phyloP scores from a whole-genome alignment of 2,113 vertebrate genomes.

The Machaerirhynchus nigripectus region DNA sequence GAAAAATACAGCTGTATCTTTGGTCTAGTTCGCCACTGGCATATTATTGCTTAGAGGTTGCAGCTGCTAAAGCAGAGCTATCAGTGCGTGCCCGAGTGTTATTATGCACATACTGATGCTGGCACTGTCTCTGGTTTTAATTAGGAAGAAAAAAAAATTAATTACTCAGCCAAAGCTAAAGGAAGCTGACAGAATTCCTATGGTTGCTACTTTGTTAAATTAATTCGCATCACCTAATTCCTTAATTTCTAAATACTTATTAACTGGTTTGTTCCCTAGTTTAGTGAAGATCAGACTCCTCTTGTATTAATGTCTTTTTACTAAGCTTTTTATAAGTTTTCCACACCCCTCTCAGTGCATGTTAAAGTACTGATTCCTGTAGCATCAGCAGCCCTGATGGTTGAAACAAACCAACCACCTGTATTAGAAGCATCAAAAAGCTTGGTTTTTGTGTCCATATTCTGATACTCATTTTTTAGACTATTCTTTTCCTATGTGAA shows the following conservation, averaged over 20 bases:
- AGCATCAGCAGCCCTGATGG: not conserved
- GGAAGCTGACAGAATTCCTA: conserved; percentile 66
- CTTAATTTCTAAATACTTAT: conserved; percentile 62
- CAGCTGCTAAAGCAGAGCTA: conserved; percentile 2
- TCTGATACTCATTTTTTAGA: not conserved
- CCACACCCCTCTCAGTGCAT: not conserved
- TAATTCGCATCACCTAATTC: conserved; percentile 52
- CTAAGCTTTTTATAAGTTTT: not conserved
- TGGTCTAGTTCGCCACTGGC: not conserved
- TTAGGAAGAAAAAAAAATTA: conserved; percentile 33
- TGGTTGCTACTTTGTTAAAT: conserved; percentile 64
- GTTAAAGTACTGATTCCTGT: not conserved
- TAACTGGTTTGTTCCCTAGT: conserved; percentile 17
- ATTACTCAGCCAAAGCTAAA: conserved; percentile 43
- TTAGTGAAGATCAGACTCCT: not conserved
- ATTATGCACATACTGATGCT: conserved; percentile 49
- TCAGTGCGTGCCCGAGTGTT: not conserved
- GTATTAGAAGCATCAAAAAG: not conserved
- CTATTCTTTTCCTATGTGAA: not conserved
- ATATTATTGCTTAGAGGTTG: not conserved
- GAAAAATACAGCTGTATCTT: not conserved
- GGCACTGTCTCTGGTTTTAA: conserved; percentile 62
- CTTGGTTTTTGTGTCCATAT: not conserved
- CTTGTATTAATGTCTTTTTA: not conserved
- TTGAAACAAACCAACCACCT: not conserved